Evolutionary conservation across 2,113 vertebrate genomes (phyloP), one percentile per base, ranked within the genome.

Genomic region (Dinomys branickii): DNA sequence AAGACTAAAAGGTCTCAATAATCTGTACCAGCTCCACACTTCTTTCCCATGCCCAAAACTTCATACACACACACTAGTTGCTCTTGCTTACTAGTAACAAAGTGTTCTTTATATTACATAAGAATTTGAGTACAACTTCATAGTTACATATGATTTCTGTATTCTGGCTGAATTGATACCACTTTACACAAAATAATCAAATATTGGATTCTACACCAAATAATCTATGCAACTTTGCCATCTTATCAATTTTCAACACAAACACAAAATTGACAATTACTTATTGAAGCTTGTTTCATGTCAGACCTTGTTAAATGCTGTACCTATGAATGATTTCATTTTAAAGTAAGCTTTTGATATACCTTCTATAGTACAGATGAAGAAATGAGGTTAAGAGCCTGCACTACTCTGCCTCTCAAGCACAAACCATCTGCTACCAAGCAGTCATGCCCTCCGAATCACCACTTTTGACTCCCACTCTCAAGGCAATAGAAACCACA

Each of bases 181-280:
- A 94, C 59, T 94, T 91, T 89, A 96, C 44, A 19, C 47, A 93
- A 94, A 96, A 93, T 35, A 92, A 69, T 44, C 9, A 83, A 90
- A 63, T 61, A 44, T 28, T 87, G 38, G 20, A 52, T 26, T 71
- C 63, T 52, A 95, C 85, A 33, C n/a, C 69, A 65, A 95, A 95
- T 28, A 78, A 54, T 33, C 11, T 75, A 85, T 71, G 63, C 54
- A 88, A 83, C 26, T 63, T 80, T 84, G 54, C 88, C n/a, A 69
- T n/a, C 52, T 82, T 59, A 56, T 33, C 38, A 88, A 85, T 85
- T 85, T 56, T 91, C 56, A 85, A 65, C 17, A 59, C 1, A 87
- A 65, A 33, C 22, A 14, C 24, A 78, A 89, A 94, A 67, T 41
- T 85, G 88, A 22, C 58, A 91, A 78, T 50, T 92, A 80, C 13